Base-by-base conservation (phyloP, 2,113 vertebrate genomes). In the Channa maculata region DNA sequence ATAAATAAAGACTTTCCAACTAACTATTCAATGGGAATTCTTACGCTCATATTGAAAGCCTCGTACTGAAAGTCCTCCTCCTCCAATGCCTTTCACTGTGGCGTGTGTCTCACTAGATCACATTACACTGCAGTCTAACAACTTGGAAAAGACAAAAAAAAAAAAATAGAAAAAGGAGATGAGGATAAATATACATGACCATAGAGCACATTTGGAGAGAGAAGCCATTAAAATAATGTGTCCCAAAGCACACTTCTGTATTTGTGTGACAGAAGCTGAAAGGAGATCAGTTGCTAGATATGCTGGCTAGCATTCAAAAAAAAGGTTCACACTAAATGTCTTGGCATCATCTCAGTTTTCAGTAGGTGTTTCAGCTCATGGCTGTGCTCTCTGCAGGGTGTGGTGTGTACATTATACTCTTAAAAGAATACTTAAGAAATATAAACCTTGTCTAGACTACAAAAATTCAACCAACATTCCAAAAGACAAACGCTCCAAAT, bases 1-100 rank as follows among this genome's bases (percentile, higher is more conserved):
- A 88, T 81, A 86, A 88, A 90, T 85, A 88, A 66, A 82, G 33
- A 64, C 61, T 67, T 60, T 69, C 60, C 67, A 68, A 75, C 1
- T 13, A 44, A 50, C 33, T 45, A 68, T 64, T 87, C 53, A 87
- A 78, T 76, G 71, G 61, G 60, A 71, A 74, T 74, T 79, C 79
- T 61, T 65, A 36, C 38, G 66, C 61, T 33, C 43, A 65, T 60
- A 67, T 54, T 74, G 63, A 75, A 14, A 44, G 13, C n/a, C 71
- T 41, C 15, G 51, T 45, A 44, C 48, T 54, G 45, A 41, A 41
- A 38, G 62, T 62, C 59, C 70, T 8, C 37, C 41, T 45, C n/a
- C 39, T 2, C 52, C 15, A 36, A 51, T 46, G 65, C 67, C 59
- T 55, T 75, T 33, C 37, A 3, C 54, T 13, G 55, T 45, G 50